A percentile compares a stretch with the other conserved stretches of the same genome.
phyloP scores from a whole-genome alignment of 2,888 invertebrate genomes.

The Petrolisthes manimaculis region DNA sequence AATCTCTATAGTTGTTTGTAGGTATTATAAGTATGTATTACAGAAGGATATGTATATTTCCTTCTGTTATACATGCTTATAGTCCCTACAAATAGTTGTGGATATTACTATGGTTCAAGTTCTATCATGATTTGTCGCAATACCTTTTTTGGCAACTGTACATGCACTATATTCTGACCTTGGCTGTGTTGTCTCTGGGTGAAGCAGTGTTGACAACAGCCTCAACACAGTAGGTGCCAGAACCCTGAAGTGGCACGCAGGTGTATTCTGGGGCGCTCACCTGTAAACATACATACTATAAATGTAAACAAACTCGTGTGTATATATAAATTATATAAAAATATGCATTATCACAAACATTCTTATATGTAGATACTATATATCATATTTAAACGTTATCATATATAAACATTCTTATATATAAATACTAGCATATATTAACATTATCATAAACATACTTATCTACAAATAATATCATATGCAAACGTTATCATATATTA shows the following conservation, averaged over 20 bases:
- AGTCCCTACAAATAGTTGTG: too few relatives aligned
- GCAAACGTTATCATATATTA: not conserved
- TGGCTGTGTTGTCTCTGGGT: slow-evolving; percentile 67
- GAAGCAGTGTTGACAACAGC: slow-evolving; percentile 71
- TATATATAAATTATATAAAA: not conserved
- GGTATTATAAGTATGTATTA: too few relatives aligned
- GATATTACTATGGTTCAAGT: too few relatives aligned
- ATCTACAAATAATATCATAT: not conserved
- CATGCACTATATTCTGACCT: slow-evolving; percentile 67
- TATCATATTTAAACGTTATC: not conserved
- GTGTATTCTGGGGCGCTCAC: slow-evolving; percentile 68
- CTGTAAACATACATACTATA: not conserved
- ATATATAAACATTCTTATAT: not conserved
- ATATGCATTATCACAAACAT: not conserved
- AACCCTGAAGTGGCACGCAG: slow-evolving; percentile 71
- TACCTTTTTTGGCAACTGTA: too few relatives aligned
- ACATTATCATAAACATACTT: not conserved
- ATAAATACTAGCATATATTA: not conserved
- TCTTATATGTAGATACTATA: not conserved
- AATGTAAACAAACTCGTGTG: not conserved
- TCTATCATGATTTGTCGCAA: too few relatives aligned
- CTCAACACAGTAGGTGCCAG: slow-evolving; percentile 72
- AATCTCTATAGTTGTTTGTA: too few relatives aligned
- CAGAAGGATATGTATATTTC: too few relatives aligned
- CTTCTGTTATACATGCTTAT: too few relatives aligned